phyloP scores from a whole-genome alignment of 2,113 vertebrate species.

The Lepus europaeus region DNA sequence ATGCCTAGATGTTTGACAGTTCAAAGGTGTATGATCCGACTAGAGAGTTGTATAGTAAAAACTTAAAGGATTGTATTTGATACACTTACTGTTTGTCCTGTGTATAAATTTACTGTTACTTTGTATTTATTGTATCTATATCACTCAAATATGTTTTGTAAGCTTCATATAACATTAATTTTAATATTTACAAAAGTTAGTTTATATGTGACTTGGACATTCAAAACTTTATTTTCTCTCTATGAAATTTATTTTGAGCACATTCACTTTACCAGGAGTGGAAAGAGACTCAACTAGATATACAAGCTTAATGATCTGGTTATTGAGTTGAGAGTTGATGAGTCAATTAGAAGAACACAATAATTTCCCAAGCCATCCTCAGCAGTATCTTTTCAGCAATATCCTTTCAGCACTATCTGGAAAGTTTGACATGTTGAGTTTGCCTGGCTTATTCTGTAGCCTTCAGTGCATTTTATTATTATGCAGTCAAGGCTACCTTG shows the following conservation, averaged over 20 bases:
- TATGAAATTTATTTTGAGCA: not conserved
- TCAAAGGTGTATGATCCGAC: not conserved
- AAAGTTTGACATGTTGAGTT: not conserved
- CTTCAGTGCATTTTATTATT: not conserved
- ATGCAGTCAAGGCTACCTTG: not conserved
- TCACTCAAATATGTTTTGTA: not conserved
- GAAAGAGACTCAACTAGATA: not conserved
- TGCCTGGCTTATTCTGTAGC: not conserved
- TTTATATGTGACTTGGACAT: not conserved
- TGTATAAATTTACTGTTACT: conserved; percentile 15
- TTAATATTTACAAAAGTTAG: conserved; percentile 36
- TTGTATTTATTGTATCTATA: not conserved
- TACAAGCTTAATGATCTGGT: not conserved
- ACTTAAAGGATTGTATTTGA: not conserved
- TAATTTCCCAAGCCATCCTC: not conserved
- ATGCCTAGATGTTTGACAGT: not conserved
- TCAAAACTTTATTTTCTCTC: not conserved
- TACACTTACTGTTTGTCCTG: not conserved
- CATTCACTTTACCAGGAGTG: not conserved
- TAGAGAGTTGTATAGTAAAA: not conserved
- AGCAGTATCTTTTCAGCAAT: not conserved
- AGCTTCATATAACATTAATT: not conserved
- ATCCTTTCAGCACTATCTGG: not conserved
- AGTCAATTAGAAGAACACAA: not conserved
- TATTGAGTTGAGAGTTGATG: not conserved